Conservation (phyloP, 2,888 invertebrate species). For the Plagiodera versicolora region DNA sequence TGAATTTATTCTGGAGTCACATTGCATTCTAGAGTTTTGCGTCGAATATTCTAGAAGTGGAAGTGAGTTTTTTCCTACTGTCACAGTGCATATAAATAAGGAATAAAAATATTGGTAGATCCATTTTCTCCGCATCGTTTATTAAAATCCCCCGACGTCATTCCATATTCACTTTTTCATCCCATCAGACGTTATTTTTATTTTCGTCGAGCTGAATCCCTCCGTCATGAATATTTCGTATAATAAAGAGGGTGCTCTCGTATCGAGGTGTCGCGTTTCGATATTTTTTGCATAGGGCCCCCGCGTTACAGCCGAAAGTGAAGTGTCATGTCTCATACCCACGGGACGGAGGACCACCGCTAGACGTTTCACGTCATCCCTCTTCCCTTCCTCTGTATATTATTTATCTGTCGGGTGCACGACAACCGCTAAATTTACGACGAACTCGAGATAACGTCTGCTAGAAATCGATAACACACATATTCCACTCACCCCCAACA, state of each 20-base stretch:
- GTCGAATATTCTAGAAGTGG: too few species aligned
- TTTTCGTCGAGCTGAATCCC: slow-evolving; percentile 9
- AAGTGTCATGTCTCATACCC: slow-evolving; percentile 54
- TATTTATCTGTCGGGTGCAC: slow-evolving; percentile 44
- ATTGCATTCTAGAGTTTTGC: too few species aligned
- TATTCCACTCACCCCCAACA: too few species aligned
- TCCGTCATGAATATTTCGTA: slow-evolving; percentile 27
- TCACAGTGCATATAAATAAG: too few species aligned
- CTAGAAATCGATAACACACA: too few species aligned
- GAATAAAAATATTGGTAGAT: not conserved
- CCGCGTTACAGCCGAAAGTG: slow-evolving; percentile 49
- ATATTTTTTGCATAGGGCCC: slow-evolving; percentile 49
- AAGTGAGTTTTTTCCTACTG: too few species aligned
- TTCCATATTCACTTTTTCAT: slow-evolving; percentile 27
- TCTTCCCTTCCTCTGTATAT: slow-evolving; percentile 39
- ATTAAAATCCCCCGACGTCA: slow-evolving; percentile 1
- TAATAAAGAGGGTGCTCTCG: slow-evolving; percentile 25
- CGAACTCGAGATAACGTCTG: slow-evolving; percentile 31
- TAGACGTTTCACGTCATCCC: slow-evolving; percentile 35
- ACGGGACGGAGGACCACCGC: slow-evolving; percentile 43
- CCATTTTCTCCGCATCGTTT: slow-evolving; percentile 8
- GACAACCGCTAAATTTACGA: slow-evolving; percentile 32
- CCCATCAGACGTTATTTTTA: slow-evolving; percentile 24
- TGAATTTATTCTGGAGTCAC: too few species aligned
- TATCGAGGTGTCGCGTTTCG: slow-evolving; percentile 49